phyloP scores from a whole-genome alignment of 2,888 invertebrate genomes.

The Ophion slaviceki region DNA sequence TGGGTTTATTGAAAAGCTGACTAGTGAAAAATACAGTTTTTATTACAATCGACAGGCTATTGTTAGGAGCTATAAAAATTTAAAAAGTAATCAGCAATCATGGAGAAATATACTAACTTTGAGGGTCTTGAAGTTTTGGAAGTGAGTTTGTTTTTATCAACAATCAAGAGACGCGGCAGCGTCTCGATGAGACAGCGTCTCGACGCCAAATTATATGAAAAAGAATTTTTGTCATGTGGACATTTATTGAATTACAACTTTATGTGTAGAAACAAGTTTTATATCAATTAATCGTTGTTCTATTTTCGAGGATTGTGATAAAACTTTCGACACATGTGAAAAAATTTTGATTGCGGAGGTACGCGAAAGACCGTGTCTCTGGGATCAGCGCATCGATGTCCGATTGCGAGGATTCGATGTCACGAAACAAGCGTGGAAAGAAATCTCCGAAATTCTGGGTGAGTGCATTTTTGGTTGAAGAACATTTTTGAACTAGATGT shows the following conservation, averaged over 20 bases:
- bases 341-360: too few relatives aligned
- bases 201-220: background rate
- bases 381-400: background rate
- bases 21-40: too few relatives aligned
- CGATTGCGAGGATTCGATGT: background rate
- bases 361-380: background rate
- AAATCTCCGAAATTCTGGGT: background rate
- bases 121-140: background rate
- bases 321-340: too few relatives aligned
- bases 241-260: background rate
- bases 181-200: too few relatives aligned
- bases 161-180: background rate
- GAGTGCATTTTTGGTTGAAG: background rate
- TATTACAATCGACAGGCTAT: too few relatives aligned
- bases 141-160: background rate
- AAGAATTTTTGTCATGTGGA: background rate
- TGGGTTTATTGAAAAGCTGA: background rate
- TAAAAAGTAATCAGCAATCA: background rate
- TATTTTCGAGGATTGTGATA: background rate
- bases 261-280: background rate
- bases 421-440: background rate
- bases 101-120: background rate
- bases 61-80: background rate
- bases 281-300: background rate
- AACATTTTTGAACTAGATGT: too few relatives aligned